Percentiles rank a stretch among this genome's conserved stretches.
phyloP scores from a whole-genome alignment of 2,888 invertebrate species.

The Microplitis deprimator region DNA sequence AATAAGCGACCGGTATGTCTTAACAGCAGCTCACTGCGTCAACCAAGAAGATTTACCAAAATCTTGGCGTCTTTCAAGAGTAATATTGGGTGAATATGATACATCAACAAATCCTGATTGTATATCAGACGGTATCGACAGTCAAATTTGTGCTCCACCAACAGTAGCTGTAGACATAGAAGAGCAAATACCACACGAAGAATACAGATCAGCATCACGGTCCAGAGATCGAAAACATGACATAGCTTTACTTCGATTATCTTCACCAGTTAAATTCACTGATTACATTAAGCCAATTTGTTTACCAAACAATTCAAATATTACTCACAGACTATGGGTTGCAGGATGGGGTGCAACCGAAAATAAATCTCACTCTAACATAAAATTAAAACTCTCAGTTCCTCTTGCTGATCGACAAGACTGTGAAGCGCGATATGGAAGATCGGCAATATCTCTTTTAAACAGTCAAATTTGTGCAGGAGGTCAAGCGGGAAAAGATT shows the following conservation, averaged over 20 bases:
- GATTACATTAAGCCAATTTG: slow-evolving; percentile 77
- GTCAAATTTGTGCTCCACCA: slow-evolving; percentile 74
- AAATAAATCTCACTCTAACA: slow-evolving; percentile 71
- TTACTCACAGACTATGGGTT: slow-evolving; percentile 72
- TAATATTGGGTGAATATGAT: slow-evolving; percentile 81
- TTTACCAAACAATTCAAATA: slow-evolving; percentile 70
- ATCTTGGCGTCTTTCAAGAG: slow-evolving; percentile 76
- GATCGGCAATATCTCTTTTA: slow-evolving; percentile 71
- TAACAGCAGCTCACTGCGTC: slow-evolving; percentile 85
- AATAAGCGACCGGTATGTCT: slow-evolving; percentile 78
- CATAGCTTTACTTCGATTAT: slow-evolving; percentile 80
- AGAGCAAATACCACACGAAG: slow-evolving; percentile 77
- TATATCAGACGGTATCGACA: slow-evolving; percentile 65
- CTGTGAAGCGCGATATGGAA: slow-evolving; percentile 74
- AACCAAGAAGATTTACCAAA: slow-evolving; percentile 77
- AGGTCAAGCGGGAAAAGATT: slow-evolving; percentile 78
- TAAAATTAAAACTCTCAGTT: slow-evolving; percentile 75
- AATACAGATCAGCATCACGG: slow-evolving; percentile 74
- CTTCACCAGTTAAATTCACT: slow-evolving; percentile 73
- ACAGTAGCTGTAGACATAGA: slow-evolving; percentile 77
- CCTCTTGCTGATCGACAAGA: slow-evolving; percentile 71
- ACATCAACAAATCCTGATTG: slow-evolving; percentile 77
- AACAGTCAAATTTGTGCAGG: slow-evolving; percentile 80
- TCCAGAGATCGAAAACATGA: slow-evolving; percentile 78
- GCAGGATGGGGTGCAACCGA: slow-evolving; percentile 81